Evolutionary conservation across 2,888 invertebrate species (phyloP).

Genomic region (Rhabditoides inermis): DNA sequence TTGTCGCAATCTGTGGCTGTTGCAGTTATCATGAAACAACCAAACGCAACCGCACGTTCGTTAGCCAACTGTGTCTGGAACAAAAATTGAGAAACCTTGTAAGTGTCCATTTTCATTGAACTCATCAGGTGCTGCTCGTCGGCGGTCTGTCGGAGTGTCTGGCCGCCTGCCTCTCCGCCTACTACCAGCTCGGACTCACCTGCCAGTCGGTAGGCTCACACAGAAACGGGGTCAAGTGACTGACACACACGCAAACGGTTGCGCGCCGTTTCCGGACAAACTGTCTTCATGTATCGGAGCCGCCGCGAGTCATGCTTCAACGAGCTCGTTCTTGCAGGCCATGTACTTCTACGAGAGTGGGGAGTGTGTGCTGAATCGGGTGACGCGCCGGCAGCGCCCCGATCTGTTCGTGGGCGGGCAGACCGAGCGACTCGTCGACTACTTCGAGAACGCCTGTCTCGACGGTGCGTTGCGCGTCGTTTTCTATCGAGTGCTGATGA

Average conservation of each 20-base stretch:
- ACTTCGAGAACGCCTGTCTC: conserved; percentile 50
- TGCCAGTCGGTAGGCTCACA: conserved; percentile 20
- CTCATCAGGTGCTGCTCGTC: conserved; percentile 10
- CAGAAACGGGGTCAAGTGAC: no score
- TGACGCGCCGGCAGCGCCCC: conserved; percentile 23
- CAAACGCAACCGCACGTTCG: no score
- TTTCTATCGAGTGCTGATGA: no score
- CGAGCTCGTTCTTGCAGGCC: conserved; percentile 3
- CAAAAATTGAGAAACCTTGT: no score
- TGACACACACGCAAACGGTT: no score
- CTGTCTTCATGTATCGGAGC: background rate
- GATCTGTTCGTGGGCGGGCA: conserved; percentile 40
- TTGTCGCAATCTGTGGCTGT: no score
- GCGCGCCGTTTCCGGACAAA: no score
- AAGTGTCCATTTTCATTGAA: no score
- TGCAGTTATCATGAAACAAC: no score
- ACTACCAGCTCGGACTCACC: conserved; percentile 13
- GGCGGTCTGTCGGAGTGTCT: conserved; percentile 46
- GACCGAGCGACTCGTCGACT: conserved; percentile 43
- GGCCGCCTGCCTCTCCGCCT: conserved; percentile 34
- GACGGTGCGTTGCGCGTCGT: conserved; percentile 39
- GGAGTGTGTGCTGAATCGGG: conserved; percentile 48
- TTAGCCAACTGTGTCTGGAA: no score
- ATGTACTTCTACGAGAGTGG: conserved; percentile 51
- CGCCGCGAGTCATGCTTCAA: background rate